Conservation (phyloP, 2,888 invertebrate species). For the Hyalella azteca region DNA sequence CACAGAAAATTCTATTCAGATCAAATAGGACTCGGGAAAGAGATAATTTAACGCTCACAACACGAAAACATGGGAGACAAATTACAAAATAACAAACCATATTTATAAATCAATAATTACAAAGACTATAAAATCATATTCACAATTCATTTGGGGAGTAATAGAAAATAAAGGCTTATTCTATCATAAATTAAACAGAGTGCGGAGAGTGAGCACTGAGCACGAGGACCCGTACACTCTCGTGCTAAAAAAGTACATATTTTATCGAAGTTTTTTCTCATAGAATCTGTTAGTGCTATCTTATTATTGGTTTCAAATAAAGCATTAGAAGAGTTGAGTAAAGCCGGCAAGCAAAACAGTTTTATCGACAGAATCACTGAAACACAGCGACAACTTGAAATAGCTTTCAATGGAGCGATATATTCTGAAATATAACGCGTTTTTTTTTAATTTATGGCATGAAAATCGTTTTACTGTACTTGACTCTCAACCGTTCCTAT, state of each 20-base stretch:
- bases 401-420: too few species aligned
- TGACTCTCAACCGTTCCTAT: too few species aligned
- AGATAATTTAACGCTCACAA: background rate
- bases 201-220: background rate
- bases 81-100: conserved; percentile 14
- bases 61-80: background rate
- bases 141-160: background rate
- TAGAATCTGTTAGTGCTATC: background rate
- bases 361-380: too few species aligned
- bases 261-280: too few species aligned
- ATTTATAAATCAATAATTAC: conserved; percentile 8
- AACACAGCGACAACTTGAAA: too few species aligned
- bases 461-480: too few species aligned
- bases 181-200: background rate
- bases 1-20: too few species aligned
- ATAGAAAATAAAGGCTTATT: background rate
- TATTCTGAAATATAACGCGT: too few species aligned
- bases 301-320: background rate
- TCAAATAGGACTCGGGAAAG: too few species aligned
- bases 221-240: too few species aligned
- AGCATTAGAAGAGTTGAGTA: background rate
- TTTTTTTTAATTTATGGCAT: too few species aligned
- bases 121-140: conserved; percentile 8
- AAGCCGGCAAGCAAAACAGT: too few species aligned
- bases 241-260: background rate